phyloP scores from a whole-genome alignment of 2,888 invertebrate genomes.

The Epistrophe eligans region DNA sequence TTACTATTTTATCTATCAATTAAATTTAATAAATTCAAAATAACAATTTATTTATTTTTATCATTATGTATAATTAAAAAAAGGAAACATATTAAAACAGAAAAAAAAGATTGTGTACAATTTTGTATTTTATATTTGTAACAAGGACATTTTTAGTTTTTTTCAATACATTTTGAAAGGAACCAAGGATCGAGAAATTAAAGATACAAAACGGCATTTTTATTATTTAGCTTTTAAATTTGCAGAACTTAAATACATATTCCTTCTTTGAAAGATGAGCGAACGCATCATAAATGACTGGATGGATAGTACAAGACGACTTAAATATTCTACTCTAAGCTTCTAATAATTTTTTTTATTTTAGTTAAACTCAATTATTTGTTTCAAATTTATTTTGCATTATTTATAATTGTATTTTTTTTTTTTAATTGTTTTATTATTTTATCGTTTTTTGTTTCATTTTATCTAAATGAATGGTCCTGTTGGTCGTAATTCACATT shows the following conservation, averaged over 20 bases:
- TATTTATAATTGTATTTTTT: slow-evolving; percentile 36
- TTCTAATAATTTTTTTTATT: slow-evolving; percentile 52
- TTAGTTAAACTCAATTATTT: slow-evolving; percentile 38
- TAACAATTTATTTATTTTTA: slow-evolving; percentile 35
- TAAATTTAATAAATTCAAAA: slow-evolving; percentile 69
- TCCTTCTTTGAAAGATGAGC: slow-evolving; percentile 72
- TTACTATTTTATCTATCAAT: slow-evolving; percentile 49
- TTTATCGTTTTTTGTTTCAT: slow-evolving; percentile 61
- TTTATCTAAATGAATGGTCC: slow-evolving; percentile 74
- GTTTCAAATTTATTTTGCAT: slow-evolving; percentile 50
- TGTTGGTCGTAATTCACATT: slow-evolving; percentile 67
- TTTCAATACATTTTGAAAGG: slow-evolving; percentile 50
- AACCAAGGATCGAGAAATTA: slow-evolving; percentile 55
- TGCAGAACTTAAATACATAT: slow-evolving; percentile 61
- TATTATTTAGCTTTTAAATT: slow-evolving; percentile 28
- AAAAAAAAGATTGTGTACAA: not conserved
- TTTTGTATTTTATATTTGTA: slow-evolving; percentile 44
- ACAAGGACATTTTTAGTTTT: slow-evolving; percentile 43
- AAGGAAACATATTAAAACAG: slow-evolving; percentile 25
- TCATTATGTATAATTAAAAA: slow-evolving; percentile 2
- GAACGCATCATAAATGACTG: slow-evolving; percentile 73
- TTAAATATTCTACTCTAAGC: slow-evolving; percentile 67
- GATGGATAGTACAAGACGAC: slow-evolving; percentile 75
- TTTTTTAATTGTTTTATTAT: slow-evolving; percentile 40
- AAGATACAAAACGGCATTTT: slow-evolving; percentile 31